Base-by-base conservation (phyloP, 2,113 vertebrate species). In the human (Homo sapiens) region DNA sequence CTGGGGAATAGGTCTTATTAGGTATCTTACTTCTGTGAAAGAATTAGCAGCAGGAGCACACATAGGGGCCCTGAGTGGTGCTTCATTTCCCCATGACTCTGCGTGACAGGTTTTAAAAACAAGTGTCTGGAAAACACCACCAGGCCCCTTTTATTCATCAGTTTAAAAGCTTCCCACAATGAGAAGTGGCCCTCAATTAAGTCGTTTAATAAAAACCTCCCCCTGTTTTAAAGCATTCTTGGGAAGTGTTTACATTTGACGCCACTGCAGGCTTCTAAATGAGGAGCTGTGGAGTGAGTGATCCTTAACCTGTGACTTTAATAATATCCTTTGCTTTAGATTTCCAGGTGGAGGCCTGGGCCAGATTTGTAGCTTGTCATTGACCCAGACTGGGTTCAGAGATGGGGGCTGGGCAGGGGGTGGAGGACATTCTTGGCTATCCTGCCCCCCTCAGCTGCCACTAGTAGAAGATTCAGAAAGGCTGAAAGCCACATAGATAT, bases 141-240 rank as follows among this genome's bases (percentile, higher is more conserved):
- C 93, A 97, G 93, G 87, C 86, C 89, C 83, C 92, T 90, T 93
- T 97, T 81, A 79, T 94, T 91, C 70, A 84, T 73, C 0, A 0
- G 43, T 94, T 95, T 97, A 96, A 97, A 96, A 97, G 96, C 98
- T 97, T 97, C 75, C 93, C 82, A 22, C 75, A 32, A 20, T 38
- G 97, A 97, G 96, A 98, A 97, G 96, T 97, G 95, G 94, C 87
- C 96, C 95, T 97, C 95, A 97, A 97, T 98, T 97, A 97, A 97
- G 90, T 81, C n/a, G 8, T 88, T 98, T 97, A 98, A 98, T 98
- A 96, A 95, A 95, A 93, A 68, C 96, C 96, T 96, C 93, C 84
- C 79, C 86, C 64, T 48, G 92, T 92, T 97, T 96, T 96, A 98
- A 97, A 96, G 96, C 96, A 48, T 94, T 97, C 94, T 97, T 66